Conservation (phyloP, 2,113 vertebrate species). For the Pachycephala philippinensis region DNA sequence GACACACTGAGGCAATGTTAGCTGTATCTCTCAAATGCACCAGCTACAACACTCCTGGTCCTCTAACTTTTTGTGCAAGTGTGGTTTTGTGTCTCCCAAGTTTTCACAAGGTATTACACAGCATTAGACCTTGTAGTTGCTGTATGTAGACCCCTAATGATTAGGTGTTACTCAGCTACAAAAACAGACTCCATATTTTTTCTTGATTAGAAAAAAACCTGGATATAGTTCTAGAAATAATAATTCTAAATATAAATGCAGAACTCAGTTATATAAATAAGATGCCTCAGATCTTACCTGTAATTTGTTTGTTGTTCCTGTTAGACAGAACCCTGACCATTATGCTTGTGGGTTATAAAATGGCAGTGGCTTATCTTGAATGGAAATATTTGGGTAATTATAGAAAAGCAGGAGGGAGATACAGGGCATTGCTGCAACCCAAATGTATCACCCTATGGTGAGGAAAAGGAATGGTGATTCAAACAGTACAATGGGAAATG, state of each 20-base stretch:
- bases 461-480: neutral
- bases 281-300: neutral
- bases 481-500: neutral
- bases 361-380: neutral
- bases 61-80: neutral
- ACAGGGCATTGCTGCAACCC: neutral
- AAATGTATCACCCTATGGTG: accelerated
- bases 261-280: neutral
- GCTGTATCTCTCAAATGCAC: neutral
- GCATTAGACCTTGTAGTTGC: neutral
- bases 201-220: neutral
- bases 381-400: neutral
- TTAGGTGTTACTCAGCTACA: neutral
- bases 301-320: neutral
- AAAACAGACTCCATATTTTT: neutral
- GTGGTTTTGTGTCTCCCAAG: neutral
- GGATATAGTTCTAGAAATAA: neutral
- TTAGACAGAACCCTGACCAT: neutral
- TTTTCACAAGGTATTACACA: neutral
- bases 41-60: neutral
- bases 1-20: neutral
- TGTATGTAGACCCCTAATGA: neutral
- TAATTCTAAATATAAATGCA: neutral
- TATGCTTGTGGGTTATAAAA: neutral
- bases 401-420: neutral